Percentiles rank a stretch among this genome's conserved stretches.
Evolutionary conservation across 2,888 invertebrate species (phyloP).

Genomic region (Agonopterix arenella): DNA sequence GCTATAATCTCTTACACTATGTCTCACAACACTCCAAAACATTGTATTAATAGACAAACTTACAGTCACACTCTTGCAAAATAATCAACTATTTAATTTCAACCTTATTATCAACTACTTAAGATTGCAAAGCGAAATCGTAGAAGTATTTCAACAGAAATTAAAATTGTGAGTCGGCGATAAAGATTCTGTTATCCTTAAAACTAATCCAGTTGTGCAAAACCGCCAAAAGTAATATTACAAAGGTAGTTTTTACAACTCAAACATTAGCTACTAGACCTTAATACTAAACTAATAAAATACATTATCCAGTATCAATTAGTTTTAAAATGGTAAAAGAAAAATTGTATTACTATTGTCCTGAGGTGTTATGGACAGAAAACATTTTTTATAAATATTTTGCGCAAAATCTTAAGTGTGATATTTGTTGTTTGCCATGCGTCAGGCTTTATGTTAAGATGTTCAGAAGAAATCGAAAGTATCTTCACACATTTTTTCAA

Average conservation of each 20-base stretch:
- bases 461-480: slow-evolving; percentile 2
- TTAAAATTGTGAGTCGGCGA: slow-evolving; percentile 1
- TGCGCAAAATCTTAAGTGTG: slow-evolving; percentile 32
- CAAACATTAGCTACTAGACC: neutral
- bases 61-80: no score
- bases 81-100: no score
- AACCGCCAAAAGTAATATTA: slow-evolving; percentile 16
- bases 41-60: no score
- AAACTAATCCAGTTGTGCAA: slow-evolving; percentile 16
- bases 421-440: slow-evolving; percentile 19
- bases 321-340: neutral
- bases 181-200: slow-evolving; percentile 9
- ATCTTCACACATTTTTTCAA: neutral
- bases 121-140: no score
- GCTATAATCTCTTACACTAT: no score
- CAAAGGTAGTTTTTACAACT: neutral
- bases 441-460: slow-evolving; percentile 14
- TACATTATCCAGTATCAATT: neutral
- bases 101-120: no score
- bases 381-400: slow-evolving; percentile 29
- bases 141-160: neutral
- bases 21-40: no score
- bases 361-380: slow-evolving; percentile 37
- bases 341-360: neutral
- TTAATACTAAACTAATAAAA: neutral